Evolutionary conservation across 2,797 vertebrate species (phyloP).

Genomic region (Philypnodon macrostomus): DNA sequence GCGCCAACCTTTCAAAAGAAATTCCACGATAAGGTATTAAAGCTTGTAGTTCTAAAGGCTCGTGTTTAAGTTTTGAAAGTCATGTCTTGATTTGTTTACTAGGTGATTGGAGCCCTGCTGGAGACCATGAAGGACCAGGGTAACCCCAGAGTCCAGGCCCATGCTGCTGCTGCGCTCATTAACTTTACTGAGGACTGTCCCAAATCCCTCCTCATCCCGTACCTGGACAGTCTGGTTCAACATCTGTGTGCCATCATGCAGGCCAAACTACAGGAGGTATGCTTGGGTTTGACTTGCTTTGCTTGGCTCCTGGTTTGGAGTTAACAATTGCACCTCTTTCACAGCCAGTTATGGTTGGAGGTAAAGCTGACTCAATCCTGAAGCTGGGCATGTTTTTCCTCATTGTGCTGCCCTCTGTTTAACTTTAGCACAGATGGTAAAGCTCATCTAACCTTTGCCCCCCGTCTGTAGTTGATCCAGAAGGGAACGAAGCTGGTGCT

Average conservation of each 20-base stretch:
- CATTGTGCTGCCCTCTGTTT: too few species aligned
- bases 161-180: constrained; percentile 94
- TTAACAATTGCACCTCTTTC: too few species aligned
- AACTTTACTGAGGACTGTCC: constrained; percentile 99
- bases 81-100: background rate
- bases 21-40: constrained; percentile 90
- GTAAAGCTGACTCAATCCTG: too few species aligned
- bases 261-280: constrained; percentile 86
- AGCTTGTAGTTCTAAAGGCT: too few species aligned
- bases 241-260: constrained; percentile 97
- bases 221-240: constrained; percentile 92
- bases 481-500: constrained; percentile 97
- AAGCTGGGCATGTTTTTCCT: too few species aligned
- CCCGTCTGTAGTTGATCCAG: constrained; percentile 90
- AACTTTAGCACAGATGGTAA: too few species aligned
- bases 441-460: too few species aligned
- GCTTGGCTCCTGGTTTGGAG: too few species aligned
- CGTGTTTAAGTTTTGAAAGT: too few species aligned
- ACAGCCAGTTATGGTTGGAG: too few species aligned
- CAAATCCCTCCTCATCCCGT: constrained; percentile 90
- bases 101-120: constrained; percentile 94
- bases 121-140: constrained; percentile 98
- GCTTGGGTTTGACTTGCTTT: background rate
- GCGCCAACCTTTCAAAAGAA: constrained; percentile 99
- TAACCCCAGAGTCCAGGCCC: constrained; percentile 95